Evolutionary conservation across 2,888 invertebrate genomes (phyloP), one percentile per base, ranked within the genome.

Genomic region (Tenthredo amoena): DNA sequence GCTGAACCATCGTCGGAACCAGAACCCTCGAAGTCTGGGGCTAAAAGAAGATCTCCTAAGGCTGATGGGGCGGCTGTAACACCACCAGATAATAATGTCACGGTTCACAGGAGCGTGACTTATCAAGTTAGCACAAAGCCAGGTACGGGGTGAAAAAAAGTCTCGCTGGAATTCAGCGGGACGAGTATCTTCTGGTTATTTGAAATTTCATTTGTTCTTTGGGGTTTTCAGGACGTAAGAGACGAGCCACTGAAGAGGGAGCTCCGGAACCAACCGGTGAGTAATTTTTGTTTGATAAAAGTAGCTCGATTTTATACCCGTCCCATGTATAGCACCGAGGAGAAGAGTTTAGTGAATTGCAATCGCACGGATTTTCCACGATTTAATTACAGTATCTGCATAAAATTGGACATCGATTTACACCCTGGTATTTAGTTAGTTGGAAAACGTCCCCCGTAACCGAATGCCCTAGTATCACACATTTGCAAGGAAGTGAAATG

Each of bases 51-150:
- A 86, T 93, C 93, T n/a, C 91, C 93, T 1, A 93, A 92, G 86
- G 88, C 89, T 10, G 91, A 91, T 34, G 82, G 84, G 7, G 87
- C 74, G 77, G 58, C 86, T 5, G 88, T 91, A 21, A 93, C 92
- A 18, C 88, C 90, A 0, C 88, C 91, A 21, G 91, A 92, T 84
- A 85, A 85, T 50, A 97, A 96, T 65, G 96, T 97, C 40, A 96
- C 96, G 0, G 97, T 97, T 15, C 96, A 97, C 90, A 97, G 97
- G 0, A 97, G 97, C 91, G 96, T 97, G 3, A 97, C 97, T 0
- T 97, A 96, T 92, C 95, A 96, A 92, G 97, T 97, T 87, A 97
- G 97, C 90, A 95, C 95, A 26, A 95, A 94, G 87, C 94, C 95
- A 94, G 95, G 95, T 94, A 90, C 88, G 79, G n/a, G 50, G 31